phyloP scores from a whole-genome alignment of 2,888 invertebrate species.

The Endotricha flammealis region DNA sequence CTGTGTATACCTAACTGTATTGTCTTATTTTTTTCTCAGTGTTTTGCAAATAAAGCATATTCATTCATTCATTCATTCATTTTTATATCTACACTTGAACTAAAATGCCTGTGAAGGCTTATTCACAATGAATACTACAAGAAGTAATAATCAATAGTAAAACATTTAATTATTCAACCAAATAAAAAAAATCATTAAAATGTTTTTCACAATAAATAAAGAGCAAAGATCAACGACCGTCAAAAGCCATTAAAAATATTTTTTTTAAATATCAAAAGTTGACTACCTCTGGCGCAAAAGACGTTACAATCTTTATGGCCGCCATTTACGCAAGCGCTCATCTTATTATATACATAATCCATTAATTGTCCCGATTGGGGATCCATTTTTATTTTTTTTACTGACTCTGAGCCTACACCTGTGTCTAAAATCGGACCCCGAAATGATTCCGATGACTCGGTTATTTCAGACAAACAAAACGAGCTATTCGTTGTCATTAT shows the following conservation, averaged over 20 bases:
- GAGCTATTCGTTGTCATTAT: slow-evolving; percentile 7
- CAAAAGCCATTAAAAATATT: slow-evolving; percentile 14
- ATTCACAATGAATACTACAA: too few species aligned
- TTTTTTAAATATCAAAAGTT: slow-evolving; percentile 8
- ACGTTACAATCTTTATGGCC: slow-evolving; percentile 31
- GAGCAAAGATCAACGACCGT: slow-evolving; percentile 11
- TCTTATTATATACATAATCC: slow-evolving; percentile 54
- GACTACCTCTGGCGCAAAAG: slow-evolving; percentile 25
- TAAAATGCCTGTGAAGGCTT: too few species aligned
- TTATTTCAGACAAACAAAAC: slow-evolving; percentile 50
- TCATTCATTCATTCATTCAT: too few species aligned
- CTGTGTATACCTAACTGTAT: too few species aligned
- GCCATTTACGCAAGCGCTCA: slow-evolving; percentile 38
- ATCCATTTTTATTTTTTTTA: slow-evolving; percentile 42
- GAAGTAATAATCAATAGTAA: too few species aligned
- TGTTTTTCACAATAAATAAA: slow-evolving; percentile 1
- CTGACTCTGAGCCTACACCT: slow-evolving; percentile 59
- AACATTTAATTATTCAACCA: too few species aligned
- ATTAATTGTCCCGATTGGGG: slow-evolving; percentile 61
- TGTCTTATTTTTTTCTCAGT: too few species aligned
- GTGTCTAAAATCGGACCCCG: slow-evolving; percentile 50
- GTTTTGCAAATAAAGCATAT: too few species aligned
- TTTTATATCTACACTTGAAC: too few species aligned
- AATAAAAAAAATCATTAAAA: background rate
- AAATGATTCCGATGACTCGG: slow-evolving; percentile 65